Evolutionary conservation across 2,888 invertebrate genomes (phyloP).

Genomic region (Cotesia congregata): DNA sequence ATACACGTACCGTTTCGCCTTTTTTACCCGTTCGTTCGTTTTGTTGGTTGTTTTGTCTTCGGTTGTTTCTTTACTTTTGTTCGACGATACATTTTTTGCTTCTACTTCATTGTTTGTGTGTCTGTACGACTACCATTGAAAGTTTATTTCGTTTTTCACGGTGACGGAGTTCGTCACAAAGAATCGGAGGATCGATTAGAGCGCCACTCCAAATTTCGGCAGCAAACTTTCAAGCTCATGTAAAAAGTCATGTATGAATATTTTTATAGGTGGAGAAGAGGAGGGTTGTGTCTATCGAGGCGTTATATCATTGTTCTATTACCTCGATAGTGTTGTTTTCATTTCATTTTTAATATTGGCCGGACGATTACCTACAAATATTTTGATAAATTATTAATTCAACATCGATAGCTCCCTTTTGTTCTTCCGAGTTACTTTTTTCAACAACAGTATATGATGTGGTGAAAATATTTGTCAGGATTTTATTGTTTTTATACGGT

Average conservation of each 20-base stretch:
- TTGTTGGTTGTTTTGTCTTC: slow-evolving; percentile 16
- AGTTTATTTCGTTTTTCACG: slow-evolving; percentile 9
- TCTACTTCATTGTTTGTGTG: slow-evolving; percentile 15
- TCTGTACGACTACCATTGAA: slow-evolving; percentile 4
- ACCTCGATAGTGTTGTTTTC: slow-evolving; percentile 22
- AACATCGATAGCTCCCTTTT: slow-evolving; percentile 10
- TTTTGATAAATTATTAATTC: slow-evolving; percentile 21
- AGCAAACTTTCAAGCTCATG: background rate
- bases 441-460: background rate
- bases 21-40: slow-evolving; percentile 9
- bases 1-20: slow-evolving; percentile 21
- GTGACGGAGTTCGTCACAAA: slow-evolving; percentile 7
- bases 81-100: background rate
- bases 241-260: too few relatives aligned
- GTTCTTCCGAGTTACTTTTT: background rate
- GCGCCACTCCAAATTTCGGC: slow-evolving; percentile 6
- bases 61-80: slow-evolving; percentile 9
- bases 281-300: too few relatives aligned
- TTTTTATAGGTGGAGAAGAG: too few relatives aligned
- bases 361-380: slow-evolving; percentile 20
- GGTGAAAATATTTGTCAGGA: background rate
- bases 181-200: slow-evolving; percentile 17
- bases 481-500: too few relatives aligned
- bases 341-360: slow-evolving; percentile 5
- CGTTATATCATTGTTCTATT: slow-evolving; percentile 11